phyloP scores from a whole-genome alignment of 2,113 vertebrate genomes.

The Arizona elegans region DNA sequence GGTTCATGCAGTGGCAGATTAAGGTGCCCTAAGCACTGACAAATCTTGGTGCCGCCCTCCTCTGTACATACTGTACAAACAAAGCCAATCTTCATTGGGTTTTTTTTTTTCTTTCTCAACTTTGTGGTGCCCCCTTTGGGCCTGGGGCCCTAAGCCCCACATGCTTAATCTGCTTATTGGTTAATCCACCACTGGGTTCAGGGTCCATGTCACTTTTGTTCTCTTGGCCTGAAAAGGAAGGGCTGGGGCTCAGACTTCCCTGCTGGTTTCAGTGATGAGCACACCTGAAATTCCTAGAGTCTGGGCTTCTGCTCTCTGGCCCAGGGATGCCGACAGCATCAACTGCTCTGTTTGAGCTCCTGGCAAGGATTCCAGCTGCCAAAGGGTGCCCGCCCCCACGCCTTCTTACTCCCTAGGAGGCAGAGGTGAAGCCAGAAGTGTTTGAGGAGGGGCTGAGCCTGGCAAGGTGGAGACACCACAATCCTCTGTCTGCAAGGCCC shows the following conservation, averaged over 20 bases:
- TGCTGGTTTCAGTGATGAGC: background rate
- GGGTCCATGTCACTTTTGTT: background rate
- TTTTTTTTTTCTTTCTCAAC: too few relatives aligned
- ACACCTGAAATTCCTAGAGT: background rate
- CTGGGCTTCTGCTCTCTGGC: background rate
- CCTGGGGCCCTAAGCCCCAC: too few relatives aligned
- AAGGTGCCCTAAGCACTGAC: too few relatives aligned
- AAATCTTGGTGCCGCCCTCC: too few relatives aligned
- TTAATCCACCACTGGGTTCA: background rate
- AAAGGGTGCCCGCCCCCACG: background rate
- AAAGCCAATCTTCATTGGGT: too few relatives aligned
- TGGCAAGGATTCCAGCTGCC: background rate
- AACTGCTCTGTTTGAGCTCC: background rate
- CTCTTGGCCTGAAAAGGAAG: background rate
- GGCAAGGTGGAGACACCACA: slow-evolving; percentile 64
- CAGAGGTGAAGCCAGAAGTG: background rate
- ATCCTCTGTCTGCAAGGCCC: background rate
- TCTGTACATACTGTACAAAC: too few relatives aligned
- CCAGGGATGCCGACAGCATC: background rate
- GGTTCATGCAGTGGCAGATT: background rate
- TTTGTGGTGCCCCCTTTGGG: too few relatives aligned
- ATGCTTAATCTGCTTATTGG: too few relatives aligned
- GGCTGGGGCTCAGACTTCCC: background rate
- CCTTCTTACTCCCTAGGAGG: background rate
- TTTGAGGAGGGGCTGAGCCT: slow-evolving; percentile 30